Conservation (phyloP, 2,113 vertebrate species). For the Tachycineta bicolor region DNA sequence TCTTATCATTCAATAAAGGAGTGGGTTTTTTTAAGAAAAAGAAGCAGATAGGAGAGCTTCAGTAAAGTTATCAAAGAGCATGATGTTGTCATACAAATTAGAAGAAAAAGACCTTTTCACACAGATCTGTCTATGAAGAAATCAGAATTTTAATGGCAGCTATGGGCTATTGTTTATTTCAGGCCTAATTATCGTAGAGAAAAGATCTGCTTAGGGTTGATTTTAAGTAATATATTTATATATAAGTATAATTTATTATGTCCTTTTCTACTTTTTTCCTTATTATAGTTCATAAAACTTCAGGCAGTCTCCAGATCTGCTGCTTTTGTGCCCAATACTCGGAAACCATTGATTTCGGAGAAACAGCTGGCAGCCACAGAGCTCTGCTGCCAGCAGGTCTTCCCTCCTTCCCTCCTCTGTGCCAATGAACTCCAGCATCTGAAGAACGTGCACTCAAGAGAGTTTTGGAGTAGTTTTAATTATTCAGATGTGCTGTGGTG, state of each 20-base stretch:
- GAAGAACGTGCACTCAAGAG: not conserved
- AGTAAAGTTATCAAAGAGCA: not conserved
- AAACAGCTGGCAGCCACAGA: fast-evolving
- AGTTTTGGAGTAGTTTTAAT: not conserved
- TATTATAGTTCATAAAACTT: not conserved
- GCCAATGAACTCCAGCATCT: not conserved
- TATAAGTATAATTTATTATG: not conserved
- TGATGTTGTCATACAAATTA: not conserved
- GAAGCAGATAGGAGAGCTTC: not conserved
- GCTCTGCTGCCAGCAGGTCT: not conserved
- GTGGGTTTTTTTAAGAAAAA: not conserved
- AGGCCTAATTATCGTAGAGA: not conserved
- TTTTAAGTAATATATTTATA: not conserved
- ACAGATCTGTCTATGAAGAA: not conserved
- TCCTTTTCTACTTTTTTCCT: not conserved
- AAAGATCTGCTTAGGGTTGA: not conserved
- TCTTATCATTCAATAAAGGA: not conserved
- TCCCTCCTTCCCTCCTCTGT: not conserved
- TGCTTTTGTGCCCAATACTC: not conserved
- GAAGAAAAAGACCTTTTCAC: not conserved
- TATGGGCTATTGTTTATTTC: not conserved
- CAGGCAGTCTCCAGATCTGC: not conserved
- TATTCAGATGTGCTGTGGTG: not conserved
- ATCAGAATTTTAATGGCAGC: not conserved
- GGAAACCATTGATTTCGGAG: not conserved